phyloP scores from a whole-genome alignment of 2,888 invertebrate genomes.

The Platycheirus rosarum region DNA sequence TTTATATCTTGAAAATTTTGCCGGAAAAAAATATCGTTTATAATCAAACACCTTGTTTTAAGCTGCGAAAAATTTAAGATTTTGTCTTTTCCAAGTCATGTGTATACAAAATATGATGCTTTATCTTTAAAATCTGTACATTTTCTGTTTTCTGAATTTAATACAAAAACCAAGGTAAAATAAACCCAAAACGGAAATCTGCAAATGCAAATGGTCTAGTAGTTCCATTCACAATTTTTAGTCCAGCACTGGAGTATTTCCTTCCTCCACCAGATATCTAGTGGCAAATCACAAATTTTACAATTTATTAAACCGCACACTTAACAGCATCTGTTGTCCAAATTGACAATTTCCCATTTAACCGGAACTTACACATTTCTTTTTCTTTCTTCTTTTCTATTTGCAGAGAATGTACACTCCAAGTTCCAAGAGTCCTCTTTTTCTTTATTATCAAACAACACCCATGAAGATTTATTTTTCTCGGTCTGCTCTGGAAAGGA shows the following conservation, averaged over 20 bases:
- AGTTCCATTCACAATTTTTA: too few relatives aligned
- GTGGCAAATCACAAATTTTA: constrained; percentile 47
- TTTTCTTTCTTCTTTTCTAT: constrained; percentile 40
- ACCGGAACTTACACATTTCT: constrained; percentile 58
- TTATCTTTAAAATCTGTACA: too few relatives aligned
- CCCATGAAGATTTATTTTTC: constrained; percentile 43
- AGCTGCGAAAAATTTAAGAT: too few relatives aligned
- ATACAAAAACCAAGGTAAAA: too few relatives aligned
- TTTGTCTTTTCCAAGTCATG: too few relatives aligned
- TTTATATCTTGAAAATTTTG: too few relatives aligned
- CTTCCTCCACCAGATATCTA: background rate
- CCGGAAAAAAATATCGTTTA: too few relatives aligned
- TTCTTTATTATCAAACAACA: constrained; percentile 7
- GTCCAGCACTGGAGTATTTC: background rate
- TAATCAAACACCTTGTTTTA: too few relatives aligned
- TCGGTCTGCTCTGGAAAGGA: constrained; percentile 44
- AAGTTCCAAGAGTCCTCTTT: constrained; percentile 16
- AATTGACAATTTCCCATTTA: constrained; percentile 76
- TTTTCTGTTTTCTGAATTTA: too few relatives aligned
- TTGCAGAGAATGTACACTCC: constrained; percentile 26
- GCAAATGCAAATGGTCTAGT: constrained; percentile 9
- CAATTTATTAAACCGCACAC: constrained; percentile 75
- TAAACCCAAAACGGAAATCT: background rate
- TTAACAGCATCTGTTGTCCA: constrained; percentile 75
- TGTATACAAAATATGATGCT: too few relatives aligned